phyloP scores from a whole-genome alignment of 37 sponge, comb jelly and placozoan genomes.

The Aplysina aerophoba region DNA sequence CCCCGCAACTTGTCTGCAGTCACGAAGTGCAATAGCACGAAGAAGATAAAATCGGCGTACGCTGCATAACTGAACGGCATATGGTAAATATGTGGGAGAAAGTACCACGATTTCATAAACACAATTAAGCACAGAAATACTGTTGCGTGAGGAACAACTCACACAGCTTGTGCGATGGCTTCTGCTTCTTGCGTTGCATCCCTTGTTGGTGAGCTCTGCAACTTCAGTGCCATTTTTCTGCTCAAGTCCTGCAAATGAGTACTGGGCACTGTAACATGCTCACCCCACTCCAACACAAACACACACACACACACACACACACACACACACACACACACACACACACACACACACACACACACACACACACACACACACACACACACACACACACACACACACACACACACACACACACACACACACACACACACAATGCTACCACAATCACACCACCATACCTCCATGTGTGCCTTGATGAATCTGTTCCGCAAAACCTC shows the following conservation, averaged over 20 bases:
- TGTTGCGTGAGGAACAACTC: too few species aligned
- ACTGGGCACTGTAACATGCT: too few species aligned
- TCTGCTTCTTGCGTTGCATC: constrained; percentile 51
- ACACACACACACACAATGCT: constrained; percentile 6
- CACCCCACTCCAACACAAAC: too few species aligned
- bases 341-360: neutral
- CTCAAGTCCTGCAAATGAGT: constrained; percentile 53
- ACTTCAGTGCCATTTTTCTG: constrained; percentile 47
- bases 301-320: neutral
- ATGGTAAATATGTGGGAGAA: too few species aligned
- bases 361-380: constrained; percentile 4
- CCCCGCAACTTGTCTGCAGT: neutral
- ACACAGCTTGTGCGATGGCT: constrained; percentile 82
- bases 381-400: constrained; percentile 1
- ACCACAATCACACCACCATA: constrained; percentile 21
- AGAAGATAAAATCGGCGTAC: neutral
- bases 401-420: neutral
- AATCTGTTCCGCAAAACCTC: constrained; percentile 83
- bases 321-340: neutral
- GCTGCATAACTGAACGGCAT: neutral
- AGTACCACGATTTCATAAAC: too few species aligned
- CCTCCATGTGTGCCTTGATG: constrained; percentile 77
- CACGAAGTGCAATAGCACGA: neutral
- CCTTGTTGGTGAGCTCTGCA: neutral
- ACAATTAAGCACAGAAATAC: too few species aligned